A percentile compares a stretch with the other conserved stretches of the same genome.
These are phyloP conservation scores for Himalopsyche tibetana DNA, from an alignment of 2,888 invertebrate species.

Conservation along the genomic window DNA sequence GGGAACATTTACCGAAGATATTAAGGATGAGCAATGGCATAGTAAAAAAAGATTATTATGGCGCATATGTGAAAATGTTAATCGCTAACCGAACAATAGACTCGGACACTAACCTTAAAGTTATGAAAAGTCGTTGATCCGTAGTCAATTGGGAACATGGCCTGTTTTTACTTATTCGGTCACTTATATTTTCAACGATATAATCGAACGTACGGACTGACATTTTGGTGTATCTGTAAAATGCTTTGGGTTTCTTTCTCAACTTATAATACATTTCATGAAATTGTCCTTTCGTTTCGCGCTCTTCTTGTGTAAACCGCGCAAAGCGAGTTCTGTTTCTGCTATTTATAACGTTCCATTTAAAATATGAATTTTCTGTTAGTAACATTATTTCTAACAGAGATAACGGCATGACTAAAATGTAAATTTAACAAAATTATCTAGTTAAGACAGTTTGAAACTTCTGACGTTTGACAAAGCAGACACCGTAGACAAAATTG, in stretches of 20 bases:
- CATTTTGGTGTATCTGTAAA: slow-evolving; percentile 14
- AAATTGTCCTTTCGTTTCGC: neutral
- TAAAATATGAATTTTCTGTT: slow-evolving; percentile 15
- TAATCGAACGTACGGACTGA: slow-evolving; percentile 3
- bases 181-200: neutral
- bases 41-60: too few species aligned
- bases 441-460: neutral
- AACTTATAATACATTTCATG: neutral
- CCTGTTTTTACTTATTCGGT: neutral
- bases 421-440: neutral
- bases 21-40: too few species aligned
- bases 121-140: neutral
- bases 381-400: neutral
- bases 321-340: neutral
- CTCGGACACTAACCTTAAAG: neutral
- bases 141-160: neutral
- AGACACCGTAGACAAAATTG: neutral
- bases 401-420: neutral
- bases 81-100: too few species aligned
- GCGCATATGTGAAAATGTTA: too few species aligned
- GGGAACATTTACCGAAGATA: too few species aligned
- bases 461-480: too few species aligned
- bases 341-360: neutral
- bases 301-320: neutral
- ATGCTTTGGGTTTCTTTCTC: neutral